Evolutionary conservation across 2,113 vertebrate genomes (phyloP).

Genomic region (Brachyistius frenatus): DNA sequence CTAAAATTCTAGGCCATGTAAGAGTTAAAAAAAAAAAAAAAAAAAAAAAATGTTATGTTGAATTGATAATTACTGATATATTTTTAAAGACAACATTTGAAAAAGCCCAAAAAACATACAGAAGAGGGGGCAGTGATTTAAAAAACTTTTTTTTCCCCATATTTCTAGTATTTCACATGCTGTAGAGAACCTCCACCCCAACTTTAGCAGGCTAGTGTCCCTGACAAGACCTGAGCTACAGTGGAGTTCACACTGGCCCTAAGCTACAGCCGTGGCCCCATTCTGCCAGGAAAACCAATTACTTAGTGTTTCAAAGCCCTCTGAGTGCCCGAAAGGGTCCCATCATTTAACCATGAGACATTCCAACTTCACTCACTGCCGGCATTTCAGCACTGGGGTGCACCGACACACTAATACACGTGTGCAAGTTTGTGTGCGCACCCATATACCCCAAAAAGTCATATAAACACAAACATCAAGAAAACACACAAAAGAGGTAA

Average conservation of each 20-base stretch:
- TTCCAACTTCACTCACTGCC: slow-evolving; percentile 61
- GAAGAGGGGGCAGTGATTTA: too few species aligned
- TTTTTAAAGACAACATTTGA: neutral
- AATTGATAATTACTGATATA: too few species aligned
- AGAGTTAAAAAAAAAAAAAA: too few species aligned
- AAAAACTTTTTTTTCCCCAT: neutral
- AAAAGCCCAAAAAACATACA: neutral
- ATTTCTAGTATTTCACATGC: neutral
- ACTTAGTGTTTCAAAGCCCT: slow-evolving; percentile 74
- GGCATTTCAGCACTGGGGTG: slow-evolving; percentile 39
- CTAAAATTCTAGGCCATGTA: too few species aligned
- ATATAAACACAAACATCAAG: neutral
- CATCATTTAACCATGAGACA: slow-evolving; percentile 79
- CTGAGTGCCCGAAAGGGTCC: slow-evolving; percentile 57
- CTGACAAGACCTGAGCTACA: slow-evolving; percentile 55
- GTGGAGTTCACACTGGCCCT: slow-evolving; percentile 56
- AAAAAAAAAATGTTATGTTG: neutral
- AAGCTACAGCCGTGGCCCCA: slow-evolving; percentile 73
- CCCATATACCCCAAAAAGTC: neutral
- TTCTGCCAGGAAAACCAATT: slow-evolving; percentile 83
- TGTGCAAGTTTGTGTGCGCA: neutral
- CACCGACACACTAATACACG: neutral
- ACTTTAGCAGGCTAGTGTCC: slow-evolving; percentile 27
- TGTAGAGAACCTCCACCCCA: slow-evolving; percentile 1
- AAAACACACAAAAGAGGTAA: neutral